Conservation (phyloP, 2,113 vertebrate genomes). For the Bettongia penicillata region DNA sequence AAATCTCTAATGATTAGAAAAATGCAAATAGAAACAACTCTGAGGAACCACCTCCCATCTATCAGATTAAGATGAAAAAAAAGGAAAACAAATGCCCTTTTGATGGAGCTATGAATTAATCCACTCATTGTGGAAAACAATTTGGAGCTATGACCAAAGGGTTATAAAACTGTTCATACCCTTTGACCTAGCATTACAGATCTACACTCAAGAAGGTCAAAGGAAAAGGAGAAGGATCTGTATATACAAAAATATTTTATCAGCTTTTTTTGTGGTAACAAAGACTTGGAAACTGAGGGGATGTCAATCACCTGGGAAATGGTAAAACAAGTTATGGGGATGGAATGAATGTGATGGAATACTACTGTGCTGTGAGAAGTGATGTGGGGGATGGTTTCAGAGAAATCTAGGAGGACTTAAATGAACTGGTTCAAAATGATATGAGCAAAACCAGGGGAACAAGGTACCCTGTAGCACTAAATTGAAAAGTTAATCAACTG, state of each 20-base stretch:
- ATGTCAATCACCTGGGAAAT: neutral
- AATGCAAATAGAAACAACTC: neutral
- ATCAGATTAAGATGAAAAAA: neutral
- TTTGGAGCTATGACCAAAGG: too few relatives aligned
- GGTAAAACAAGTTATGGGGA: neutral
- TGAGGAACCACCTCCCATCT: neutral
- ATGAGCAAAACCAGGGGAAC: neutral
- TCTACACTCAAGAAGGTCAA: too few relatives aligned
- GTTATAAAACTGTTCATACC: too few relatives aligned
- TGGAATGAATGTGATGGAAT: neutral
- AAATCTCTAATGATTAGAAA: neutral
- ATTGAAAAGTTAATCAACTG: neutral
- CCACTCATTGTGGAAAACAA: too few relatives aligned
- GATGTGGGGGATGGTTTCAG: neutral
- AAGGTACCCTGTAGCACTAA: neutral
- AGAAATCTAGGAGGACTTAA: neutral
- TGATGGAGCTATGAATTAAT: too few relatives aligned
- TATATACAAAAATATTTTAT: too few relatives aligned
- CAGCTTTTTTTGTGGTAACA: too few relatives aligned
- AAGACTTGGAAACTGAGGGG: neutral
- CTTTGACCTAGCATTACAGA: too few relatives aligned
- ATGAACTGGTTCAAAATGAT: neutral
- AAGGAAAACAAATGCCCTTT: neutral
- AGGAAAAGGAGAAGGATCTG: too few relatives aligned
- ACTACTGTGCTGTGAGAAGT: neutral